These are phyloP conservation scores for Hemistola chrysoprasaria DNA, from an alignment of 2,888 invertebrate species.

Conservation along the genomic window DNA sequence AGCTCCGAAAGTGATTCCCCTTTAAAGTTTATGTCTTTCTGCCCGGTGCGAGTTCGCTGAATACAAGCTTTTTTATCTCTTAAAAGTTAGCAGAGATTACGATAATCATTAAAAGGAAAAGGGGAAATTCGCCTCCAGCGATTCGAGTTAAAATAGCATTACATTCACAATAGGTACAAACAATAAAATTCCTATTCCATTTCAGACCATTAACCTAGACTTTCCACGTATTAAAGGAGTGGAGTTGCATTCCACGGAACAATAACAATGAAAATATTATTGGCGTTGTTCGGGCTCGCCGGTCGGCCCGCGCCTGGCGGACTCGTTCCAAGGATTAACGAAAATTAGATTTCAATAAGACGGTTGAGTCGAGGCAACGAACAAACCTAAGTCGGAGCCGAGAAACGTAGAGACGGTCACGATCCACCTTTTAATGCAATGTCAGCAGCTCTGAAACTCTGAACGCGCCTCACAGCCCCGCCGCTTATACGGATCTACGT, in stretches of 20 bases:
- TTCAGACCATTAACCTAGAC: conserved; percentile 34
- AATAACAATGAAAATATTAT: conserved; percentile 62
- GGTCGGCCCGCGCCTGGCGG: conserved; percentile 42
- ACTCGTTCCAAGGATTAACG: conserved; percentile 71
- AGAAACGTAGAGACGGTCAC: conserved; percentile 68
- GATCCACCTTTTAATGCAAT: conserved; percentile 67
- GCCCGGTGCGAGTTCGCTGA: conserved; percentile 32
- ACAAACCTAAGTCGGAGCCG: conserved; percentile 69
- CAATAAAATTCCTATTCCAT: conserved; percentile 31
- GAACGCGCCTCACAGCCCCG: conserved; percentile 22
- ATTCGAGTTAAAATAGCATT: conserved; percentile 24
- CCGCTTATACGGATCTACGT: conserved; percentile 22
- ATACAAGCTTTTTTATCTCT: conserved; percentile 33
- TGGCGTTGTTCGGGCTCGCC: conserved; percentile 52
- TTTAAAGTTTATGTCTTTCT: conserved; percentile 34
- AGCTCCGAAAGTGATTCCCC: conserved; percentile 32
- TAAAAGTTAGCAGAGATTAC: conserved; percentile 31
- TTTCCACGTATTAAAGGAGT: conserved; percentile 35
- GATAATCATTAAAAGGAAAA: conserved; percentile 31
- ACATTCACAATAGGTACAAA: conserved; percentile 22
- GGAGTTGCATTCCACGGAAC: conserved; percentile 45
- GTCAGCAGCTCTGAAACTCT: conserved; percentile 50
- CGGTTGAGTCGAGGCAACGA: conserved; percentile 65
- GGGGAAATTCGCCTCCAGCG: conserved; percentile 21
- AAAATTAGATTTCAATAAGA: conserved; percentile 82